These are phyloP conservation scores for Poeciliopsis retropinna DNA, from an alignment of 2,113 vertebrate species.

Conservation along the genomic window DNA sequence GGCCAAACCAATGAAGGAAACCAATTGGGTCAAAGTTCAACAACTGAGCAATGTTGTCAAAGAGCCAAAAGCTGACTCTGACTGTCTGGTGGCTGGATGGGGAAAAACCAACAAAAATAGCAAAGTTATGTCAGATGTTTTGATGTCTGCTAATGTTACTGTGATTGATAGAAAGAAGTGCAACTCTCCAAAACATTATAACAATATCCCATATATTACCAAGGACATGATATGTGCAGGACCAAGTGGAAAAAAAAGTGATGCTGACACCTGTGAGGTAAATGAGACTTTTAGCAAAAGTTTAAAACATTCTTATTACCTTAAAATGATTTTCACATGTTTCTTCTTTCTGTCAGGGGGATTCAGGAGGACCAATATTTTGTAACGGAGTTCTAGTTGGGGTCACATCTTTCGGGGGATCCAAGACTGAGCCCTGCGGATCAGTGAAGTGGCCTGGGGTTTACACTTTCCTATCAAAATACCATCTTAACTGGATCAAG, in stretches of 20 bases:
- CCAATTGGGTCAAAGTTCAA: conserved; percentile 37
- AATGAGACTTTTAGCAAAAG: background rate
- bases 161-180: conserved; percentile 63
- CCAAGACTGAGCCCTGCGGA: conserved; percentile 48
- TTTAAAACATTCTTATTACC: accelerated
- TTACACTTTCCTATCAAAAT: conserved; percentile 57
- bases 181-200: conserved; percentile 63
- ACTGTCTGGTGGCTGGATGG: conserved; percentile 75
- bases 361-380: conserved; percentile 76
- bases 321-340: background rate
- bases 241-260: background rate
- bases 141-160: conserved; percentile 67
- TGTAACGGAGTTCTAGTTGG: conserved; percentile 55
- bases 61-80: background rate
- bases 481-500: conserved; percentile 65
- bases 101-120: background rate
- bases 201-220: conserved; percentile 47
- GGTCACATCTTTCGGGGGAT: conserved; percentile 60
- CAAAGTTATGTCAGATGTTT: conserved; percentile 44
- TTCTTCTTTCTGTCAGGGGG: conserved; percentile 4
- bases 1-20: conserved; percentile 34
- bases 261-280: conserved; percentile 51
- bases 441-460: conserved; percentile 52
- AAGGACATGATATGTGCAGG: conserved; percentile 72
- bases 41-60: background rate